Evolutionary conservation across 1,140 invertebrate species (phyloP).

Genomic region (Cotesia glomerata): DNA sequence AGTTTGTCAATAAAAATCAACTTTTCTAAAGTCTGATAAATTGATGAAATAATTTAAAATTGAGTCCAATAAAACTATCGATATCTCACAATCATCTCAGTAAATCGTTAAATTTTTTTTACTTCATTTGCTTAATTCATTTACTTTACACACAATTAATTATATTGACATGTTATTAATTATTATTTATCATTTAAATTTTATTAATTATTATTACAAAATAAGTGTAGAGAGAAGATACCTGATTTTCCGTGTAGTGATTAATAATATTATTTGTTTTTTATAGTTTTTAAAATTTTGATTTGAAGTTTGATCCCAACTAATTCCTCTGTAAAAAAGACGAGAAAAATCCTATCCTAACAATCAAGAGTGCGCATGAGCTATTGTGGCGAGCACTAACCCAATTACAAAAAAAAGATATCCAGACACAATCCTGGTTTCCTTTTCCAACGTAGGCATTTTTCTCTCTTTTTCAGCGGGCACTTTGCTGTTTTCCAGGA

Average conservation of each 20-base stretch:
- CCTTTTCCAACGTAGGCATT: slow-evolving; percentile 62
- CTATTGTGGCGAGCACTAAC: slow-evolving; percentile 62
- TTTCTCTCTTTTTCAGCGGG: slow-evolving; percentile 74
- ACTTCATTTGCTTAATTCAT: neutral
- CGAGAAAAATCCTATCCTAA: neutral
- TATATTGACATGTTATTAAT: neutral
- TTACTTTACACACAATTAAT: neutral
- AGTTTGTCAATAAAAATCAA: too few relatives aligned
- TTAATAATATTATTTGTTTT: slow-evolving; percentile 29
- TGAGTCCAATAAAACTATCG: too few relatives aligned
- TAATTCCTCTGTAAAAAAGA: neutral
- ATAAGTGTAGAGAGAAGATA: slow-evolving; percentile 19
- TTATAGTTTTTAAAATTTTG: slow-evolving; percentile 29
- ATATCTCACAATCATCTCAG: too few relatives aligned
- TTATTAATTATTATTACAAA: neutral
- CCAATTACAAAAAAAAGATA: slow-evolving; percentile 36
- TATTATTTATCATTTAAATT: neutral
- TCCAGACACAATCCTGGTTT: slow-evolving; percentile 57
- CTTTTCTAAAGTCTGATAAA: too few relatives aligned
- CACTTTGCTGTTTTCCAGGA: slow-evolving; percentile 86
- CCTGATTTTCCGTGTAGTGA: slow-evolving; percentile 25
- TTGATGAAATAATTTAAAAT: too few relatives aligned
- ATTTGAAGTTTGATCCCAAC: slow-evolving; percentile 14
- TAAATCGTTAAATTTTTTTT: too few relatives aligned
- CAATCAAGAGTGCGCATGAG: slow-evolving; percentile 54